Conservation (phyloP, 1,140 invertebrate genomes). For the Paraescarpia echinospica region DNA sequence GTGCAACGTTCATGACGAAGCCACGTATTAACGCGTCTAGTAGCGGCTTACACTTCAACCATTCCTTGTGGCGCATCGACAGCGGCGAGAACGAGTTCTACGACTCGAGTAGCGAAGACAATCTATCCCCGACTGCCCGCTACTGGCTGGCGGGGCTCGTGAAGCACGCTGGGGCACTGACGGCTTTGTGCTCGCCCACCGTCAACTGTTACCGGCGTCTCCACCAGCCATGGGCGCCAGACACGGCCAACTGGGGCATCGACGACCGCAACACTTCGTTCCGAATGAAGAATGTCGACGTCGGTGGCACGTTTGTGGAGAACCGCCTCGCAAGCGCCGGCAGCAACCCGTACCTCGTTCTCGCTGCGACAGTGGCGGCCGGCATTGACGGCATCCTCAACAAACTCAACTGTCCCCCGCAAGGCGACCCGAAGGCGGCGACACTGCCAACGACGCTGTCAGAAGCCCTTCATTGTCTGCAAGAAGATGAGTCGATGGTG, state of each 20-base stretch:
- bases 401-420: conserved; percentile 18
- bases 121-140: conserved; percentile 29
- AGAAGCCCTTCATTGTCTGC: conserved; percentile 31
- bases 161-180: conserved; percentile 33
- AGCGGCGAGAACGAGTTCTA: conserved; percentile 31
- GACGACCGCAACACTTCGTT: conserved; percentile 26
- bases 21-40: conserved; percentile 16
- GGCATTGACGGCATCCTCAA: conserved; percentile 38
- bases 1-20: conserved; percentile 37
- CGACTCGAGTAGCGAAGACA: conserved; percentile 23
- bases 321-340: conserved; percentile 35
- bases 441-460: conserved; percentile 31
- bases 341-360: conserved; percentile 36
- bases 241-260: conserved; percentile 31
- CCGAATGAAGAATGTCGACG: conserved; percentile 19
- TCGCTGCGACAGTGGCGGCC: conserved; percentile 37
- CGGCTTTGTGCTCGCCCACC: conserved; percentile 35
- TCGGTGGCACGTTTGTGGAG: conserved; percentile 34
- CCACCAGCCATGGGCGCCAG: conserved; percentile 26
- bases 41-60: conserved; percentile 36
- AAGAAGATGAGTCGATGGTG: conserved; percentile 32
- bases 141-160: conserved; percentile 37
- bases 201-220: conserved; percentile 38
- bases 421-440: not conserved
- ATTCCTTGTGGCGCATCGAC: conserved; percentile 31